Conservation (phyloP, 1,140 invertebrate genomes). For the Platyscapa corneri region DNA sequence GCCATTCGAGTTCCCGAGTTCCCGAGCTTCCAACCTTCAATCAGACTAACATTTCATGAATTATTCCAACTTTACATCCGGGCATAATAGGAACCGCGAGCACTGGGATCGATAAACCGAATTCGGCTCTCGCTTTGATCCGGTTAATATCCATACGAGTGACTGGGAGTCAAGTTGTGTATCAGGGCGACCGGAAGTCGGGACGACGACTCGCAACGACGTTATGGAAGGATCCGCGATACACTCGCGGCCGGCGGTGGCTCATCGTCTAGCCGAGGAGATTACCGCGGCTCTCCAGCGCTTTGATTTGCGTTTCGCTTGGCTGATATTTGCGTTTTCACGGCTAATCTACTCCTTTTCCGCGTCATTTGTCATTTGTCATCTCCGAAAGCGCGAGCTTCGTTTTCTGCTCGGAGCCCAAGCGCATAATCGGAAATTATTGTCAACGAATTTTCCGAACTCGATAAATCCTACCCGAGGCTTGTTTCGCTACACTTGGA, state of each 20-base stretch:
- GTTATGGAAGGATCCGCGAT: background rate
- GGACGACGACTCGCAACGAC: background rate
- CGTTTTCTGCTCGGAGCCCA: no score
- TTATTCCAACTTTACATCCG: no score
- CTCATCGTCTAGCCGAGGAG: background rate
- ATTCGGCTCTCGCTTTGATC: background rate
- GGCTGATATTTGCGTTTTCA: no score
- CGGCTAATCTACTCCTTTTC: background rate
- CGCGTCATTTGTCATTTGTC: background rate
- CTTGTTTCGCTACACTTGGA: no score
- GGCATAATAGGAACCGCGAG: no score
- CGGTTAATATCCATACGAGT: slow-evolving; percentile 20
- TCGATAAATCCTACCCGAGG: no score
- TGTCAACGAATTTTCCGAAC: no score
- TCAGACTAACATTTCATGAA: no score
- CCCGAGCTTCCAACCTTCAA: no score
- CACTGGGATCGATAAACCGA: no score
- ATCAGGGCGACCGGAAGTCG: background rate
- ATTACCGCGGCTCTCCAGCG: background rate
- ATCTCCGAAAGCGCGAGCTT: background rate
- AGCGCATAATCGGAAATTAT: no score
- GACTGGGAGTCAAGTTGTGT: background rate
- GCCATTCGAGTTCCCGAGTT: no score
- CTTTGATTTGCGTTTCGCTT: background rate
- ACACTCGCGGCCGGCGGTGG: background rate